These are phyloP conservation scores for Meiosimyza decipiens DNA, from an alignment of 2,888 invertebrate species.

Conservation along the genomic window DNA sequence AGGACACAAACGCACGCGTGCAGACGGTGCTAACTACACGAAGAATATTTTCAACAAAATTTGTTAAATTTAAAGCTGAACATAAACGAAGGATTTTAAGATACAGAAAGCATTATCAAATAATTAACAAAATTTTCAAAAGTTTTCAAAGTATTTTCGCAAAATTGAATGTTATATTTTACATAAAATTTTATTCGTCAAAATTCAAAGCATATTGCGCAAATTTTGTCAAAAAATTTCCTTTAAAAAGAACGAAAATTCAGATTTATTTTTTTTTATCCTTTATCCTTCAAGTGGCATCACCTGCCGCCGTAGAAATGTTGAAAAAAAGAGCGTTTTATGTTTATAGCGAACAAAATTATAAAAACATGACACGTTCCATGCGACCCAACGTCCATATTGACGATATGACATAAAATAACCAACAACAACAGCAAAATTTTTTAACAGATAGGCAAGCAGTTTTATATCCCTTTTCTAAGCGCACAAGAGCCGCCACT, in stretches of 20 bases:
- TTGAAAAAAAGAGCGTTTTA: neutral
- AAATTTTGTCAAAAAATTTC: too few relatives aligned
- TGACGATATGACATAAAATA: constrained; percentile 9
- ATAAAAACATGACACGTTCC: neutral
- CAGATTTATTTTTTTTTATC: too few relatives aligned
- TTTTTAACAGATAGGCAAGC: constrained; percentile 10
- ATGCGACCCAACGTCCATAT: neutral
- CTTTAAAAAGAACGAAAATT: too few relatives aligned
- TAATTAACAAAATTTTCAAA: neutral
- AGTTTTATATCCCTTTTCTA: neutral
- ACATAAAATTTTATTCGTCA: too few relatives aligned
- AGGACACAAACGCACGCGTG: too few relatives aligned
- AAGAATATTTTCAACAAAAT: too few relatives aligned
- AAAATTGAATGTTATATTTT: neutral
- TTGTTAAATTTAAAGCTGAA: too few relatives aligned
- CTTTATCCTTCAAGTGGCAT: neutral
- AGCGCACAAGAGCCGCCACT: too few relatives aligned
- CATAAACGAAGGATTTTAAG: too few relatives aligned
- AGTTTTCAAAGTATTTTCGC: neutral
- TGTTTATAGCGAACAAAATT: neutral
- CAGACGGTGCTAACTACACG: too few relatives aligned
- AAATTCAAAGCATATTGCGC: too few relatives aligned
- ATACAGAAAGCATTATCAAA: too few relatives aligned
- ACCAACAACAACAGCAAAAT: neutral
- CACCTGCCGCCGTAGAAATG: neutral